Evolutionary conservation across 2,888 invertebrate species (phyloP).

Genomic region (Pseudeuparius sepicola): DNA sequence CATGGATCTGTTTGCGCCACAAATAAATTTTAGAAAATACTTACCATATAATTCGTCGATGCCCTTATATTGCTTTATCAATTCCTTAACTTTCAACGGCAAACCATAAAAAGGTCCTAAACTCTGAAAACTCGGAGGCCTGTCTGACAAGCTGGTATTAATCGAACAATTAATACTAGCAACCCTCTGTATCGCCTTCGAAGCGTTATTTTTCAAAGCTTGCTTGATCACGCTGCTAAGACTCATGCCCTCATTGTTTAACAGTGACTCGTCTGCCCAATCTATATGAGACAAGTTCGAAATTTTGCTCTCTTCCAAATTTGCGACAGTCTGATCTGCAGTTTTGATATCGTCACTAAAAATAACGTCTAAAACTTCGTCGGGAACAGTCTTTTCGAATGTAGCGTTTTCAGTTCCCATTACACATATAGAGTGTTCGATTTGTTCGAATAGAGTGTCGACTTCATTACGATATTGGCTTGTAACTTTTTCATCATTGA

Average conservation of each 20-base stretch:
- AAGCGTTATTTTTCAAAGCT: constrained; percentile 32
- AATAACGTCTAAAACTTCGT: constrained; percentile 27
- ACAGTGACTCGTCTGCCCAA: constrained; percentile 21
- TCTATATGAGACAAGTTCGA: constrained; percentile 9
- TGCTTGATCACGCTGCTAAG: constrained; percentile 31
- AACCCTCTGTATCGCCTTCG: constrained; percentile 24
- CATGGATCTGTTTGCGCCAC: too few relatives aligned
- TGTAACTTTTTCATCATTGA: constrained; percentile 24
- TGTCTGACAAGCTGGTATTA: constrained; percentile 20
- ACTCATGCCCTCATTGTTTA: constrained; percentile 26
- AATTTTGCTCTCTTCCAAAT: constrained; percentile 13
- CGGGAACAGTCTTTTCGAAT: constrained; percentile 19
- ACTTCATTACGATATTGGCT: constrained; percentile 36
- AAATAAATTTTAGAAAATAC: too few relatives aligned
- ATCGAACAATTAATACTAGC: constrained; percentile 14
- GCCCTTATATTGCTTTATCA: constrained; percentile 66
- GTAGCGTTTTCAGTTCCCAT: constrained; percentile 29
- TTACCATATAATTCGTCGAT: constrained; percentile 76
- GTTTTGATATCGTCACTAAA: constrained; percentile 30
- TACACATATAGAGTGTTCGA: constrained; percentile 45
- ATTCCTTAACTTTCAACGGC: constrained; percentile 55
- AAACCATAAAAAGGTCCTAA: constrained; percentile 67
- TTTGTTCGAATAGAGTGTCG: constrained; percentile 39
- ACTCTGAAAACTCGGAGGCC: constrained; percentile 19
- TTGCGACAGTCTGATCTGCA: constrained; percentile 13